phyloP scores from a whole-genome alignment of 2,797 vertebrate species.

The Oreochromis grahami region DNA sequence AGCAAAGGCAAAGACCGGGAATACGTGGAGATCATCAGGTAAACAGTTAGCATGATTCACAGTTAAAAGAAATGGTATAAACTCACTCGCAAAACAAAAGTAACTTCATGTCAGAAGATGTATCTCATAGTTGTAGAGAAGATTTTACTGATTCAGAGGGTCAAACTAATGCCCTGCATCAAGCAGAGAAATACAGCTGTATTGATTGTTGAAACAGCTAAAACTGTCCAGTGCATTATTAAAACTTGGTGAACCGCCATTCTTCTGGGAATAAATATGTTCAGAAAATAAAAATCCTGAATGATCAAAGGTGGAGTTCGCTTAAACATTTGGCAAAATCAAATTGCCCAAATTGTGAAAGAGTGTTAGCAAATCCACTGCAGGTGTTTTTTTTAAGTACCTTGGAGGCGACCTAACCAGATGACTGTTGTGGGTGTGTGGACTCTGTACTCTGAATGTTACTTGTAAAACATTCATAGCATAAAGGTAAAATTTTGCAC shows the following conservation, averaged over 20 bases:
- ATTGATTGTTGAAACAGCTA: background rate
- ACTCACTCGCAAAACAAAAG: background rate
- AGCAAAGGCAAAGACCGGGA: conserved; percentile 92
- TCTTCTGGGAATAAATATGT: background rate
- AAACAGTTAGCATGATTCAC: background rate
- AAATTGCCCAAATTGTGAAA: background rate
- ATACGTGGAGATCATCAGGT: conserved; percentile 94
- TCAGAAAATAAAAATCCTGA: background rate
- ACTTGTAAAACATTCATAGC: background rate
- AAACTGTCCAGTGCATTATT: background rate
- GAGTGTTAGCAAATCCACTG: background rate
- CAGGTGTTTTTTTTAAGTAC: background rate
- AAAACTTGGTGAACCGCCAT: background rate
- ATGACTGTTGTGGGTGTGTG: background rate
- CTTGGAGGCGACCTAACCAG: background rate
- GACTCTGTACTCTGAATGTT: background rate
- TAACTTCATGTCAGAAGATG: background rate
- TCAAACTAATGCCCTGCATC: background rate
- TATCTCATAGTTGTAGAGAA: background rate
- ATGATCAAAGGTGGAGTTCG: background rate
- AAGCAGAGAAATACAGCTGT: background rate
- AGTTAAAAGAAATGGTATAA: background rate
- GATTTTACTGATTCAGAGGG: background rate
- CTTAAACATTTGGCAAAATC: background rate
- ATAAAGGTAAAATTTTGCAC: background rate